Conservation (phyloP, 2,888 invertebrate species). For the Penaeus monodon region DNA sequence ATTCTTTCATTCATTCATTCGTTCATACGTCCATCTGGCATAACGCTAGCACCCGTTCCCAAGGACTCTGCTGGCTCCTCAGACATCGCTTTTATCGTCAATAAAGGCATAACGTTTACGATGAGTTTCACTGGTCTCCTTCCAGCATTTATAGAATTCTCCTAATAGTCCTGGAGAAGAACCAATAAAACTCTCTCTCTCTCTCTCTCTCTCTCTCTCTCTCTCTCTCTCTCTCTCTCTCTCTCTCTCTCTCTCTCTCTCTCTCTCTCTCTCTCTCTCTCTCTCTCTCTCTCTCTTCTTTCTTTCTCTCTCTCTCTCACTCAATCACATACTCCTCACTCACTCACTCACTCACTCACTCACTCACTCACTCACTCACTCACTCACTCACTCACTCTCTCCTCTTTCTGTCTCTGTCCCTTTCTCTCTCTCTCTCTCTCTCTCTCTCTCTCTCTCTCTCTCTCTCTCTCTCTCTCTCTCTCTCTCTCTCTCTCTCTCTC, state of each 20-base stretch:
- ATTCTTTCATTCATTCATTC: too few relatives aligned
- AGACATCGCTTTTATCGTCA: too few relatives aligned
- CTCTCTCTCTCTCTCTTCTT: constrained; percentile 17
- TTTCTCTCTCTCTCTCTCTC: not conserved
- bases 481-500: not conserved
- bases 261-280: constrained; percentile 15
- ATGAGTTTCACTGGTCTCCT: too few relatives aligned
- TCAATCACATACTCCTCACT: too few relatives aligned
- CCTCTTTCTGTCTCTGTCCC: not conserved
- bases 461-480: not conserved
- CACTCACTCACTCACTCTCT: not conserved
- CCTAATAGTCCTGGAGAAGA: too few relatives aligned
- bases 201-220: not conserved
- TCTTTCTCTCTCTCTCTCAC: not conserved
- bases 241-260: too few relatives aligned
- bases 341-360: not conserved
- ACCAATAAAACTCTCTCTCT: too few relatives aligned
- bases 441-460: constrained; percentile 24
- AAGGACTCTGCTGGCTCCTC: too few relatives aligned
- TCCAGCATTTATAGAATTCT: too few relatives aligned
- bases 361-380: not conserved
- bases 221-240: not conserved
- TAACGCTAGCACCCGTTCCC: too few relatives aligned
- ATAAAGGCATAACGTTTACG: too few relatives aligned
- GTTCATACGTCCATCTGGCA: too few relatives aligned